A percentile compares a stretch with the other conserved stretches of the same genome.
Conservation (phyloP, 2,113 vertebrate species). For the Psittacus erithacus region DNA sequence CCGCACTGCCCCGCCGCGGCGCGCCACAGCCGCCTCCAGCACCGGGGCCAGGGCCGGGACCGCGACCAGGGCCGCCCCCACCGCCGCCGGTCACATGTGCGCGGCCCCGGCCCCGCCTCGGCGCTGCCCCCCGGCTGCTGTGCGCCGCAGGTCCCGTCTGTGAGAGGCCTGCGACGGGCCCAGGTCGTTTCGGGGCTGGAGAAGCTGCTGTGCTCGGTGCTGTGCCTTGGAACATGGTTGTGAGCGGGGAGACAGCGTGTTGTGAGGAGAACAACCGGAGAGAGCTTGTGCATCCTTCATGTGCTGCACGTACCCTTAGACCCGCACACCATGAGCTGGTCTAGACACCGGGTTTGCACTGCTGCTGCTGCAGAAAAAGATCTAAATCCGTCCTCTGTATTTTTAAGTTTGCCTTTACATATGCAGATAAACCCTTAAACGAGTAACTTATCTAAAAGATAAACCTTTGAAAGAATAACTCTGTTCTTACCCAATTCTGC, state of each 20-base stretch:
- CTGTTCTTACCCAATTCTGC: rapidly evolving
- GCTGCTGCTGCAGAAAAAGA: neutral
- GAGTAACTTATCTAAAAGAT: neutral
- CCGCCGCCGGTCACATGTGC: constrained; percentile 49
- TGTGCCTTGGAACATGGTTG: neutral
- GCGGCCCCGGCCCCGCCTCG: constrained; percentile 2
- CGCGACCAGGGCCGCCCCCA: neutral
- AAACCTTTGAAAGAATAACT: neutral
- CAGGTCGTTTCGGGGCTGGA: rapidly evolving
- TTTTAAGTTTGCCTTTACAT: neutral
- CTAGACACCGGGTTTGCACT: too few species aligned
- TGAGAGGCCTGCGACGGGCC: too few species aligned
- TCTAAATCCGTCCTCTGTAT: neutral
- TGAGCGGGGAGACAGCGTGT: rapidly evolving
- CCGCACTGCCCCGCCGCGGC: constrained; percentile 18
- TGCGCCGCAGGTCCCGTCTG: too few species aligned
- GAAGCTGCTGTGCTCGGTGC: neutral
- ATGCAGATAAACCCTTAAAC: neutral
- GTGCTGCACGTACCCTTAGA: neutral
- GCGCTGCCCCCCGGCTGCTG: neutral
- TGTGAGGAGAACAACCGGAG: neutral
- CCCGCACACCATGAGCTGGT: neutral
- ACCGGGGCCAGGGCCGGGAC: too few species aligned
- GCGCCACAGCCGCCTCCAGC: neutral
- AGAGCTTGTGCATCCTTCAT: neutral